Base-by-base conservation (phyloP, 2,797 vertebrate species). In the Sarcoramphus papa region DNA sequence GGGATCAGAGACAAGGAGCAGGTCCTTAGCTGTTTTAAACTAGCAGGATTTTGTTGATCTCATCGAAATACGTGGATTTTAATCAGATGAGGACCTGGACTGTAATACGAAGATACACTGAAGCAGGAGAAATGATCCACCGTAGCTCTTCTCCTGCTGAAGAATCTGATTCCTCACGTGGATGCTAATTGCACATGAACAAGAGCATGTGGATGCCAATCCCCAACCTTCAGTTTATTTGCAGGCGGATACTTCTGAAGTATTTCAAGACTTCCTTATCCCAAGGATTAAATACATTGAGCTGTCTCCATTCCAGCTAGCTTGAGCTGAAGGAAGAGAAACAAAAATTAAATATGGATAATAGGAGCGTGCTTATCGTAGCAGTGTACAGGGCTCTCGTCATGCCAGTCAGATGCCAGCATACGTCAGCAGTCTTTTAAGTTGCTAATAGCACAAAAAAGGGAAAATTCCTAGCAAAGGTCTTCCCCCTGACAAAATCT, bases 181-280 rank as follows among this genome's bases (percentile, higher is more conserved):
- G 51, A 30, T 30, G 17, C 16, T 70, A 21, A 65, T 53, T 43
- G 23, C 0, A 5, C 37, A n/a, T 1, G 2, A 70, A 25, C 57
- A 53, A 37, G 27, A 54, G 27, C 22, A 28, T 9, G 64, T 31
- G 73, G 76, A 81, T 90, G 83, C 78, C 87, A 78, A 40, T 62
- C 78, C 35, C 81, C 89, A 85, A 75, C 76, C 76, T 73, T 23
- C 47, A 56, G 33, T 35, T 87, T 76, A 82, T 85, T 95, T 93
- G 65, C 54, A 88, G 60, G 70, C 87, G 75, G 31, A 64, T 67
- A 30, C 40, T 68, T 74, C 54, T 67, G 43, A 94, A 88, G 53
- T 69, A 50, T 91, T 91, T 90, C 6, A 65, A 90, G 69, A 59
- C 68, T 89, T 93, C 78, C 87, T 90, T 80, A 85, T 78, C 59